Conservation (phyloP, 2,797 vertebrate genomes). For the Halcyon leucocephala region DNA sequence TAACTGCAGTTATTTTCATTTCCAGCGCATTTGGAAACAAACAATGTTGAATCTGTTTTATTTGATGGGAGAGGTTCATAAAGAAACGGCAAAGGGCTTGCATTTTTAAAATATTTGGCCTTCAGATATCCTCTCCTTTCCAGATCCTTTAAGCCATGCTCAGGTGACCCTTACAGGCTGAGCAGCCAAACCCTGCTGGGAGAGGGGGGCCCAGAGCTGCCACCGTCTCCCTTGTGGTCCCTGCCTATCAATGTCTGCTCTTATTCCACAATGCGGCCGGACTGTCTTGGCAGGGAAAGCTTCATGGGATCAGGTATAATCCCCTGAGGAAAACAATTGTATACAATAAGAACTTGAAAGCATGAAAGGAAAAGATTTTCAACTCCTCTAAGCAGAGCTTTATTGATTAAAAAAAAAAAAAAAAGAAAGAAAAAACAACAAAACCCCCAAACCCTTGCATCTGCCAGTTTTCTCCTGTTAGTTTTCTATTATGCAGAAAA, state of each 20-base stretch:
- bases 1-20: constrained; percentile 38
- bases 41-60: constrained; percentile 40
- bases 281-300: constrained; percentile 47
- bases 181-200: constrained; percentile 29
- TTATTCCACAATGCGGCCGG: constrained; percentile 8
- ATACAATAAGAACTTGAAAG: constrained; percentile 43
- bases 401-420: not conserved
- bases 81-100: constrained; percentile 53
- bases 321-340: constrained; percentile 38
- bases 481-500: constrained; percentile 13
- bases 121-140: constrained; percentile 28
- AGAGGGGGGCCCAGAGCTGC: not conserved
- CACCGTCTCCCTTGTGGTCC: not conserved
- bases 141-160: constrained; percentile 15
- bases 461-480: constrained; percentile 43
- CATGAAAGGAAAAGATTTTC: constrained; percentile 56
- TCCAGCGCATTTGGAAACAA: constrained; percentile 65
- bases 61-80: constrained; percentile 51
- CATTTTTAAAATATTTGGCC: constrained; percentile 47
- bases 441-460: not conserved
- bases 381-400: constrained; percentile 20
- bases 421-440: too few species aligned
- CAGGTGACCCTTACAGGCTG: constrained; percentile 41
- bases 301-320: constrained; percentile 52
- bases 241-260: constrained; percentile 16